Evolutionary conservation across 2,888 invertebrate species (phyloP).

Genomic region (Salpingus planirostris): DNA sequence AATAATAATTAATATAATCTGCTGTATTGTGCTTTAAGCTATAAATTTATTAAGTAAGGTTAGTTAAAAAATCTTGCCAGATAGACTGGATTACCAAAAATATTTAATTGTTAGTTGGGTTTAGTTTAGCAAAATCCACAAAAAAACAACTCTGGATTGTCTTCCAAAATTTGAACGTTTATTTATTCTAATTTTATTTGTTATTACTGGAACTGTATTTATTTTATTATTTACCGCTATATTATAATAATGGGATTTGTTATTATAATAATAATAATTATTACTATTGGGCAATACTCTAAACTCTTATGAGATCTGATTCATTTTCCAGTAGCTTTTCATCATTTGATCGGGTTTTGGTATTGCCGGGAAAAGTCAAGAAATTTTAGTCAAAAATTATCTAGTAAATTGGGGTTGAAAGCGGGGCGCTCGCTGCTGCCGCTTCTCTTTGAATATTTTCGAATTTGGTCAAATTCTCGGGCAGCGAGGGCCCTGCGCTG

Average conservation of each 20-base stretch:
- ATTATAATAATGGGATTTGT: conserved; percentile 6
- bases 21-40: conserved; percentile 15
- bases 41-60: conserved; percentile 8
- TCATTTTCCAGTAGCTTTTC: too few species aligned
- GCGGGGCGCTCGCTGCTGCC: too few species aligned
- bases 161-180: conserved; percentile 18
- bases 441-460: too few species aligned
- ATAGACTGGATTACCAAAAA: conserved; percentile 36
- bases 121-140: conserved; percentile 11
- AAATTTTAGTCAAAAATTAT: too few species aligned
- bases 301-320: conserved; percentile 3
- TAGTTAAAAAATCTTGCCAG: conserved; percentile 20
- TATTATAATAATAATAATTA: too few species aligned
- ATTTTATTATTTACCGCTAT: conserved; percentile 1
- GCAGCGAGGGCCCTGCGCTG: too few species aligned
- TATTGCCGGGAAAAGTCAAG: too few species aligned
- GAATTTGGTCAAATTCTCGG: too few species aligned
- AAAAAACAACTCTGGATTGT: conserved; percentile 21
- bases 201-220: conserved; percentile 1
- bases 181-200: conserved; percentile 11
- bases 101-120: conserved; percentile 21
- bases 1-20: conserved; percentile 11
- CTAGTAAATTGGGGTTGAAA: too few species aligned
- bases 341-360: too few species aligned
- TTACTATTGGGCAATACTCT: conserved; percentile 10